Percentiles rank a stretch among this genome's conserved stretches.
These are phyloP conservation scores for Brachionus calyciflorus DNA, from an alignment of 1,140 invertebrate genomes.

Conservation along the genomic window DNA sequence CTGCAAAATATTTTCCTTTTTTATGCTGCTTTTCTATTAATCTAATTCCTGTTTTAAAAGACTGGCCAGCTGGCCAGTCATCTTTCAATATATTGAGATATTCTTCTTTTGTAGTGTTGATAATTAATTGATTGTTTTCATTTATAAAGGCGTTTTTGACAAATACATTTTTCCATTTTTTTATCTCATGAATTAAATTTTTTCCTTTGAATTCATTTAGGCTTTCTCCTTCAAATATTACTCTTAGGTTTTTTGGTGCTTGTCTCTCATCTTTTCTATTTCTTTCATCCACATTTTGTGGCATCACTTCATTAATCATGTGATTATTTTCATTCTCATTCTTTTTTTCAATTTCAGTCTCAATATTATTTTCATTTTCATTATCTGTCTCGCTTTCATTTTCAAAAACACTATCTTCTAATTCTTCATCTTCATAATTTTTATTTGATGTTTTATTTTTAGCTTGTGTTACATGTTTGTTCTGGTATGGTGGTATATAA, in stretches of 20 bases:
- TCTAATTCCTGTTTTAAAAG: neutral
- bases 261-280: neutral
- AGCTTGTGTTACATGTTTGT: neutral
- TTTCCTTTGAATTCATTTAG: neutral
- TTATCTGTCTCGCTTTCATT: neutral
- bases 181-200: neutral
- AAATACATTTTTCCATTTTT: neutral
- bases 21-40: neutral
- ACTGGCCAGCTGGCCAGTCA: neutral
- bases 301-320: neutral
- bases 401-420: neutral
- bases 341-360: neutral
- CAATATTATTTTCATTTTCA: slow-evolving; percentile 13
- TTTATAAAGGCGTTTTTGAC: too few species aligned
- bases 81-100: neutral
- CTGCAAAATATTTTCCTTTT: neutral
- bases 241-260: neutral
- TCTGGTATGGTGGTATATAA: neutral
- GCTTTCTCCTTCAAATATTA: neutral
- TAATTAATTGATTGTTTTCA: slow-evolving; percentile 13
- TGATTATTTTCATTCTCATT: neutral
- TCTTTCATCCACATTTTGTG: neutral
- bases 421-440: neutral
- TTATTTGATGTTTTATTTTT: neutral
- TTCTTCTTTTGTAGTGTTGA: neutral